phyloP scores from a whole-genome alignment of 1,140 invertebrate species.

The Caerostris extrusa region DNA sequence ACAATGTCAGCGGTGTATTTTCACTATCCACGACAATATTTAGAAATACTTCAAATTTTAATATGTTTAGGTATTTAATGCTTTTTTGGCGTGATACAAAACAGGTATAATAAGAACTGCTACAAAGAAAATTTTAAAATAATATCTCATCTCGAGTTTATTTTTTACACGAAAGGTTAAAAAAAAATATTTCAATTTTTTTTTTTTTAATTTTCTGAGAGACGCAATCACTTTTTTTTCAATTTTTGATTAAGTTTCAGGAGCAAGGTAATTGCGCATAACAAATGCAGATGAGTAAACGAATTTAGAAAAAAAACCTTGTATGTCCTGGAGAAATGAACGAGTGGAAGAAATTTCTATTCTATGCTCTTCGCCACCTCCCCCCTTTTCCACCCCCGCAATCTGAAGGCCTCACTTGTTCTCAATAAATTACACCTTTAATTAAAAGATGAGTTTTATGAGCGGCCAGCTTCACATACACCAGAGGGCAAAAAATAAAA shows the following conservation, averaged over 20 bases:
- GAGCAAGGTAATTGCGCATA: neutral
- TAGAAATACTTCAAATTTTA: no score
- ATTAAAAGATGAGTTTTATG: conserved; percentile 10
- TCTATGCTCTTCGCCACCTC: neutral
- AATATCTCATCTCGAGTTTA: neutral
- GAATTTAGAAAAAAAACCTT: neutral
- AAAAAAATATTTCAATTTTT: no score
- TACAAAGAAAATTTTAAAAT: neutral
- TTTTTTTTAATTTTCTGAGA: no score
- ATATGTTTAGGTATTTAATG: no score
- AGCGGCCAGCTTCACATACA: neutral
- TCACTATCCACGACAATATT: no score
- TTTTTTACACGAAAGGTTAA: neutral
- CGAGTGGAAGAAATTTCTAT: neutral
- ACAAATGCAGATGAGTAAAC: neutral
- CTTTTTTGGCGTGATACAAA: no score
- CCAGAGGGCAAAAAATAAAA: neutral
- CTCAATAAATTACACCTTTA: conserved; percentile 7
- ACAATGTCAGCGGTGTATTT: no score
- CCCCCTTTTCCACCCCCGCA: neutral
- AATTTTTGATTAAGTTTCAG: no score
- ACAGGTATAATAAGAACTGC: no score
- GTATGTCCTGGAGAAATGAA: neutral
- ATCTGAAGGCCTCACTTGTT: neutral
- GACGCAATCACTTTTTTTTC: no score